phyloP scores from a whole-genome alignment of 2,888 invertebrate species.

The Dolichomitus sp. region DNA sequence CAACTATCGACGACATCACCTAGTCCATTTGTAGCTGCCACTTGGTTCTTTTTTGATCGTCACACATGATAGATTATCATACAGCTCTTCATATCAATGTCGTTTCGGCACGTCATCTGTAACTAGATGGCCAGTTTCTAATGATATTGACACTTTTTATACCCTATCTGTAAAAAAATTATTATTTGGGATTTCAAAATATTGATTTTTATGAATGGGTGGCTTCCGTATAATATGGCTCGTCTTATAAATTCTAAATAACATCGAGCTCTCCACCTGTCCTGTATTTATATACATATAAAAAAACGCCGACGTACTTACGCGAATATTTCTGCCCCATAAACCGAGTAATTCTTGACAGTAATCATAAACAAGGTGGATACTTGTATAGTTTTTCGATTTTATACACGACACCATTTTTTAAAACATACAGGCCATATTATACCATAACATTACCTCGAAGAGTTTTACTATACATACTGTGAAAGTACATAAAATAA shows the following conservation, averaged over 20 bases:
- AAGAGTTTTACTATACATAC: slow-evolving; percentile 33
- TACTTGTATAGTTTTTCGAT: slow-evolving; percentile 62
- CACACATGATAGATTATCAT: not conserved
- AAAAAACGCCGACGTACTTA: slow-evolving; percentile 9
- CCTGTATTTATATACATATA: slow-evolving; percentile 47
- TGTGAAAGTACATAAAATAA: slow-evolving; percentile 17
- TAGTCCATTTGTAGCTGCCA: not conserved
- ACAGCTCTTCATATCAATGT: not conserved
- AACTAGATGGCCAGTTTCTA: not conserved
- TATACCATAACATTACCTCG: slow-evolving; percentile 38
- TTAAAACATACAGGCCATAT: slow-evolving; percentile 57
- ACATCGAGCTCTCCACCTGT: slow-evolving; percentile 28
- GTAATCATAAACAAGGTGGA: slow-evolving; percentile 30
- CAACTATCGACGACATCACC: slow-evolving; percentile 30
- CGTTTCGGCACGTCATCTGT: not conserved
- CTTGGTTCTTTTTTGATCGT: not conserved
- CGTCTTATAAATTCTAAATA: slow-evolving; percentile 54
- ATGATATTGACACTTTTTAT: not conserved
- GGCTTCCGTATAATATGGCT: slow-evolving; percentile 40
- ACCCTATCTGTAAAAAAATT: not conserved
- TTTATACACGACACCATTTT: slow-evolving; percentile 51
- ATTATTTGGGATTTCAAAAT: not conserved
- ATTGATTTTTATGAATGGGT: not conserved
- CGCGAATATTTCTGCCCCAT: slow-evolving; percentile 38
- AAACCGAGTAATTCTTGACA: slow-evolving; percentile 56